phyloP scores from a whole-genome alignment of 2,113 vertebrate species.

The Aphelocoma coerulescens region DNA sequence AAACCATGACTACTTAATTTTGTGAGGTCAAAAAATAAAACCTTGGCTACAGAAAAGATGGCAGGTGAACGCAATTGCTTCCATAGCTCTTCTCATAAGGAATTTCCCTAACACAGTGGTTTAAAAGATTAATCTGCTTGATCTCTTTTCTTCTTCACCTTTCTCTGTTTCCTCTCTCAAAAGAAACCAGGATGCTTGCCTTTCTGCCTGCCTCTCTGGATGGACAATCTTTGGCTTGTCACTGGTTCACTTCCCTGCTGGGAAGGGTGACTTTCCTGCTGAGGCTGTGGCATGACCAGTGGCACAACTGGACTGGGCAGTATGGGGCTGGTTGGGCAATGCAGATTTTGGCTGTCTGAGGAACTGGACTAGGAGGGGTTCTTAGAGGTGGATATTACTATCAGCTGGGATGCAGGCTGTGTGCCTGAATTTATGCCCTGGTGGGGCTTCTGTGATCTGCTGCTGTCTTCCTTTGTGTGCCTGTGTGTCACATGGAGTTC shows the following conservation, averaged over 20 bases:
- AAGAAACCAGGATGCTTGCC: background rate
- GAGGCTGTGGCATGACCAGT: background rate
- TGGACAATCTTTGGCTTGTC: background rate
- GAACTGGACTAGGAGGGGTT: background rate
- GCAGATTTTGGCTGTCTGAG: background rate
- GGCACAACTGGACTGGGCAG: background rate
- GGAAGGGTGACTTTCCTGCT: background rate
- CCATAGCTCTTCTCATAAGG: background rate
- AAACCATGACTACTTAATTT: background rate
- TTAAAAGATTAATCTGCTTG: background rate
- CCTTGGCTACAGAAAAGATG: background rate
- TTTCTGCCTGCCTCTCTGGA: background rate
- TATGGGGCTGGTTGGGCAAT: background rate
- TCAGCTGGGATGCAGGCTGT: background rate
- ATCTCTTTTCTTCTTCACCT: background rate
- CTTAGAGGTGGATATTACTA: background rate
- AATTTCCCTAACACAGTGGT: background rate
- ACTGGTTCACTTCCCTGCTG: background rate
- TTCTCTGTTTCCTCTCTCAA: background rate
- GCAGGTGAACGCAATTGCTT: background rate
- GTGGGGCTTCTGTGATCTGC: background rate
- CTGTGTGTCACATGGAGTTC: background rate
- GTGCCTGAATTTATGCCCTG: fast-evolving
- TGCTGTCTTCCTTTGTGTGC: background rate
- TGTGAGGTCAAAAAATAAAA: background rate